Evolutionary conservation across 2,888 invertebrate genomes (phyloP).

Genomic region (Andrena chrysosceles): DNA sequence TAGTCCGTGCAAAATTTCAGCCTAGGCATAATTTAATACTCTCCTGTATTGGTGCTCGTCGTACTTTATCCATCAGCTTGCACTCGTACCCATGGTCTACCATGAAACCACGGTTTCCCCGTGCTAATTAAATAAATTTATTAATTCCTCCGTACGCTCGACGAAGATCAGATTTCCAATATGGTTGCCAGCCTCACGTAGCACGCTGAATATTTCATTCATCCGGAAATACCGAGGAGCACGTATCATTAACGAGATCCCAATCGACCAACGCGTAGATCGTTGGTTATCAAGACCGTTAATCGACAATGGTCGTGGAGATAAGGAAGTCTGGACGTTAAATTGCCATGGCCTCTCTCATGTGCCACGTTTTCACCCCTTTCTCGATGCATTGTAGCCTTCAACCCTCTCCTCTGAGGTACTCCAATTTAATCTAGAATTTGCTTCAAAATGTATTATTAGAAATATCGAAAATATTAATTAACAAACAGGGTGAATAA

Average conservation of each 20-base stretch:
- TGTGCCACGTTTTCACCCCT: conserved; percentile 1
- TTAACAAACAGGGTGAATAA: too few species aligned
- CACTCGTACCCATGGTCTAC: neutral
- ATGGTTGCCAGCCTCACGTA: conserved; percentile 17
- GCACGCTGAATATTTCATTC: conserved; percentile 30
- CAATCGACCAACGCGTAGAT: conserved; percentile 24
- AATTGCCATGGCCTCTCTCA: conserved; percentile 16
- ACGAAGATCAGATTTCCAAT: conserved; percentile 32
- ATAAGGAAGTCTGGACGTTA: conserved; percentile 17
- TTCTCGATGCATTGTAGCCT: neutral
- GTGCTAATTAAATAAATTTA: conserved; percentile 40
- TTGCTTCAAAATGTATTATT: neutral
- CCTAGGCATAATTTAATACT: neutral
- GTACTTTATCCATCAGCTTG: conserved; percentile 12
- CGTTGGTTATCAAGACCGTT: conserved; percentile 25
- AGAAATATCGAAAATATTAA: too few species aligned
- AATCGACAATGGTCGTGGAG: conserved; percentile 29
- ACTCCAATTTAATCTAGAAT: neutral
- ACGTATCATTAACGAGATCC: conserved; percentile 35
- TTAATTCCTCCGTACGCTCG: conserved; percentile 25
- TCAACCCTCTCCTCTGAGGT: neutral
- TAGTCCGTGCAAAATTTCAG: neutral
- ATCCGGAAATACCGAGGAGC: conserved; percentile 22
- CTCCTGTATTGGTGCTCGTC: neutral
- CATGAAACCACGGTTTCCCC: conserved; percentile 14